phyloP scores from a whole-genome alignment of 2,888 invertebrate genomes.

The Nomada ferruginata region DNA sequence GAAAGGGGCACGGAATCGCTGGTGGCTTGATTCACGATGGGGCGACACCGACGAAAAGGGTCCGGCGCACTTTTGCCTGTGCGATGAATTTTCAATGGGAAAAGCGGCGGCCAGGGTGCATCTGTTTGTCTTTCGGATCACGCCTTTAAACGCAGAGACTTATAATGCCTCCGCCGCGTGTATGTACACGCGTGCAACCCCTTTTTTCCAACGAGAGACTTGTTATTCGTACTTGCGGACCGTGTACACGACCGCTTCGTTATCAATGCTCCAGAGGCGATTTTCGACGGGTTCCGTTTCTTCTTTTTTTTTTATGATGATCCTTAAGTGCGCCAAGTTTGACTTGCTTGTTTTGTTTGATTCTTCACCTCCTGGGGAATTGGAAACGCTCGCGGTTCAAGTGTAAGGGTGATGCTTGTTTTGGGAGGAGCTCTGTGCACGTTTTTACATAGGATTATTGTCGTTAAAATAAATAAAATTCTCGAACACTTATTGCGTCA shows the following conservation, averaged over 20 bases:
- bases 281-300: background rate
- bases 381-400: no score
- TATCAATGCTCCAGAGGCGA: conserved; percentile 22
- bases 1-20: conserved; percentile 45
- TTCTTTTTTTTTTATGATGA: no score
- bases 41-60: conserved; percentile 54
- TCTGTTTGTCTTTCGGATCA: conserved; percentile 81
- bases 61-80: conserved; percentile 65
- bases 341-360: no score
- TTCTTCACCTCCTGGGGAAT: no score
- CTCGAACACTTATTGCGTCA: no score
- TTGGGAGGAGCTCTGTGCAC: no score
- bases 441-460: no score
- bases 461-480: no score
- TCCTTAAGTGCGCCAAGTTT: no score
- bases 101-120: conserved; percentile 49
- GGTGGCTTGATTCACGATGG: conserved; percentile 57
- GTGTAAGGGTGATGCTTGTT: no score
- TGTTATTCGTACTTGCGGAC: conserved; percentile 32
- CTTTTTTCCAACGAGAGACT: conserved; percentile 17
- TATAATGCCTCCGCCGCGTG: conserved; percentile 62
- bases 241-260: conserved; percentile 32
- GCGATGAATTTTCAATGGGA: conserved; percentile 79
- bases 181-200: conserved; percentile 26
- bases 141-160: conserved; percentile 66